A percentile compares a stretch with the other conserved stretches of the same genome.
Conservation (phyloP, 2,797 vertebrate species). For the Pangasius krempfi region DNA sequence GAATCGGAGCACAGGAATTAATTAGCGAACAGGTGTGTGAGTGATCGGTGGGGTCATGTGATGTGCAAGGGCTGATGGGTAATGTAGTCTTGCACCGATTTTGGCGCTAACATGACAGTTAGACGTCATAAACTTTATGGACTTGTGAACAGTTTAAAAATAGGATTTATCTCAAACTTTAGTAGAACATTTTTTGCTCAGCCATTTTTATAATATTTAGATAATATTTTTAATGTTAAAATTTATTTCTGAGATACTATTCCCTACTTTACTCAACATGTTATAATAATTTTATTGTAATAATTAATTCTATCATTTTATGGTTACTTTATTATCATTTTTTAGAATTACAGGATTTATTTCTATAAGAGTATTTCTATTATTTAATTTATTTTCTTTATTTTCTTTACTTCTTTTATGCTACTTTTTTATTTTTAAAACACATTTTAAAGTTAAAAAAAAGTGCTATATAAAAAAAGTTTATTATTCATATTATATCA, state of each 20-base stretch:
- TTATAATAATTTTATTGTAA: neutral
- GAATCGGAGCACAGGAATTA: no score
- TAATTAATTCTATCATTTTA: neutral
- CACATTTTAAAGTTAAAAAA: neutral
- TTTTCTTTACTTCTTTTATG: neutral
- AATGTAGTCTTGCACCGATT: neutral
- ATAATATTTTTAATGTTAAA: neutral
- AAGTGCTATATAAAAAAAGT: neutral
- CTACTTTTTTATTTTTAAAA: neutral
- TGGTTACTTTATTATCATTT: neutral
- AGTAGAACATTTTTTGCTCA: neutral
- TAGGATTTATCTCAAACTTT: neutral
- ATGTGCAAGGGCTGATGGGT: neutral
- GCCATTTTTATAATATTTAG: neutral
- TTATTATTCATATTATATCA: neutral
- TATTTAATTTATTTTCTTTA: neutral
- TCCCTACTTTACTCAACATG: neutral
- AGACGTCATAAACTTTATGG: neutral
- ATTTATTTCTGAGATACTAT: neutral
- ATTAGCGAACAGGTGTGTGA: neutral
- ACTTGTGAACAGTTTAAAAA: neutral
- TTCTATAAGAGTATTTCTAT: neutral
- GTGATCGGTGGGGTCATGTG: neutral
- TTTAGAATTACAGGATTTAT: neutral
- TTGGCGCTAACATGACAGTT: neutral